Evolutionary conservation across 2,888 invertebrate genomes (phyloP), one percentile per base, ranked within the genome.

Genomic region (Euspilapteryx auroguttella): DNA sequence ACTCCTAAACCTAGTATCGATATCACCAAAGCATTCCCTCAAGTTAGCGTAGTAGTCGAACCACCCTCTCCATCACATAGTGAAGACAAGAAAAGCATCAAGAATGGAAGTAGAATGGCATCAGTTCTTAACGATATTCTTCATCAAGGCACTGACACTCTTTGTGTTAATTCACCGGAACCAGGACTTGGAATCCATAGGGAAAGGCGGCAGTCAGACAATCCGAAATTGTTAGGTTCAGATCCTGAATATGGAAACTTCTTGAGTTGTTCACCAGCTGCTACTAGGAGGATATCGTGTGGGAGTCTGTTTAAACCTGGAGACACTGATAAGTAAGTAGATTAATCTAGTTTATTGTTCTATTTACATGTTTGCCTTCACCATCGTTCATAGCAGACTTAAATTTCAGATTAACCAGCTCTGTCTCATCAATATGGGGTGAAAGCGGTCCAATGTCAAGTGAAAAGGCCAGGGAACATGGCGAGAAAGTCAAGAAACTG

Each of bases 251-350:
- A 82, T 42, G 69, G 79, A 8, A 75, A 79, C 38, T 84, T 84
- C 41, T 59, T 86, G 13, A 87, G 83, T 38, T 85, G 85, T 45
- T 89, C 90, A 2, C 89, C 90, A 3, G 88, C 91, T 30, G 91
- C 93, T 7, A 90, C 92, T 5, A 80, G 94, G 36, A 78, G 94
- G 40, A 94, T 95, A 51, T 94, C 94, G 37, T 92, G 92, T 55
- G 93, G 94, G 33, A 93, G 92, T 47, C 83, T 92, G 38, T 82
- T 93, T 47, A 93, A 89, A 53, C 83, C 85, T 3, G 82, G 80
- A 24, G 86, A 84, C 50, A 77, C 80, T 12, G 71, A 77, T 35
- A 82, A 79, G 82, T 82, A 57, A 77, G 75, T 17, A 17, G 17
- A 8, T 6, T 6, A 17, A 5, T 6, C 5, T 17, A 17, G 17